Base-by-base conservation (phyloP, 2,113 vertebrate genomes). In the Melierax canorus region DNA sequence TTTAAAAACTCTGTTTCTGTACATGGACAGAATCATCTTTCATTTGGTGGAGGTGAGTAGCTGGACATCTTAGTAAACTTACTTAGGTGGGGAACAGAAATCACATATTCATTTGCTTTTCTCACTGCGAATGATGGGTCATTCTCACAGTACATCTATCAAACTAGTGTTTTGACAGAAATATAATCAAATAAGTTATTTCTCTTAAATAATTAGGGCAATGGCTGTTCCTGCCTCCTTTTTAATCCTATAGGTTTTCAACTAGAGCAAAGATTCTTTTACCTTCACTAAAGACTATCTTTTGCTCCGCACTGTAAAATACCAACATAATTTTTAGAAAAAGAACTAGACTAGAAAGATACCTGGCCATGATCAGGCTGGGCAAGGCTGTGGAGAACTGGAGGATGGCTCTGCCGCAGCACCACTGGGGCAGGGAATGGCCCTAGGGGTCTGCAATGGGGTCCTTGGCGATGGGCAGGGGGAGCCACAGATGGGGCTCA, bases 361-460 rank as follows among this genome's bases (percentile, higher is more conserved):
- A 76, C 2, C 7, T 67, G 15, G 12, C 19, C 7, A 67, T 39
- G 6, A 7, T 7, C 2, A 3, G 34, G 6, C 19, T 41, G 8
- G 6, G 15, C 9, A 63, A 22, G 26, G 5, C 38, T 43, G 29
- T 20, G 66, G 29, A 77, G 19, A 91, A 38, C 9, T n/a, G 38
- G 32, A 50, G 5, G 43, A 64, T 0, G 1, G 9, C 9, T 13
- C 23, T 51, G 11, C 11, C 53, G 16, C 0, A 0, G 13, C n/a
- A 59, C 26, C 29, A 20, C 9, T 72, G 12, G 15, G 15, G 29
- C 7, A 38, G 43, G 6, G 13, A 12, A 48, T 34, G 16, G 30
- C 11, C 15, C 15, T 23, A 43, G 6, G 15, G 15, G 11, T 38
- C 22, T 72, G 15, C 15, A 85, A 0, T 12, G 15, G 18, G 5